A percentile compares a stretch with the other conserved stretches of the same genome.
phyloP scores from a whole-genome alignment of 92 coral and sea anemone species.

The Parazoanthus swiftii region DNA sequence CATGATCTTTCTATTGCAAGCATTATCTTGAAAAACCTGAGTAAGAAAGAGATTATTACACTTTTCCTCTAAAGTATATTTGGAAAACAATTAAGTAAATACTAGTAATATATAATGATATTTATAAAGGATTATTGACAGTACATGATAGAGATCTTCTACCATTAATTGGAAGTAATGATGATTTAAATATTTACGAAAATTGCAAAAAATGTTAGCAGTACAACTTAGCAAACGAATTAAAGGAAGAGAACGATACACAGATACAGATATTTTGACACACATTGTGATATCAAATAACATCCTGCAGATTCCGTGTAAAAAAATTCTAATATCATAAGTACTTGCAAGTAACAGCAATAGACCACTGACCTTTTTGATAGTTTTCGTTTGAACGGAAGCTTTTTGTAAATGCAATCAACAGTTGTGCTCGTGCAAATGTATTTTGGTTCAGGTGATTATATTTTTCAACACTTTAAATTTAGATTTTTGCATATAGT shows the following conservation, averaged over 20 bases:
- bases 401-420: too few species aligned
- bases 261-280: neutral
- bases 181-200: too few species aligned
- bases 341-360: neutral
- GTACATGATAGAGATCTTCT: too few species aligned
- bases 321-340: neutral
- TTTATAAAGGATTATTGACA: too few species aligned
- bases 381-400: neutral
- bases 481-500: neutral
- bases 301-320: neutral
- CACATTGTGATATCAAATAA: neutral
- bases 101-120: neutral
- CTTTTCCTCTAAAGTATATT: neutral
- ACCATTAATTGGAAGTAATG: too few species aligned
- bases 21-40: slow-evolving; percentile 42
- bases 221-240: too few species aligned
- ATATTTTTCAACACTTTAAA: too few species aligned
- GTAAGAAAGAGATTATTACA: neutral
- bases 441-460: too few species aligned
- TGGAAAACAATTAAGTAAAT: neutral
- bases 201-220: too few species aligned
- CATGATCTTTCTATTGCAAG: slow-evolving; percentile 36
- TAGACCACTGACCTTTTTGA: too few species aligned
- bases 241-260: too few species aligned
- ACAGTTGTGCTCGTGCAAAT: neutral